A percentile compares a stretch with the other conserved stretches of the same genome.
Evolutionary conservation across 2,888 invertebrate species (phyloP).

Genomic region (Yponomeuta evonymella): DNA sequence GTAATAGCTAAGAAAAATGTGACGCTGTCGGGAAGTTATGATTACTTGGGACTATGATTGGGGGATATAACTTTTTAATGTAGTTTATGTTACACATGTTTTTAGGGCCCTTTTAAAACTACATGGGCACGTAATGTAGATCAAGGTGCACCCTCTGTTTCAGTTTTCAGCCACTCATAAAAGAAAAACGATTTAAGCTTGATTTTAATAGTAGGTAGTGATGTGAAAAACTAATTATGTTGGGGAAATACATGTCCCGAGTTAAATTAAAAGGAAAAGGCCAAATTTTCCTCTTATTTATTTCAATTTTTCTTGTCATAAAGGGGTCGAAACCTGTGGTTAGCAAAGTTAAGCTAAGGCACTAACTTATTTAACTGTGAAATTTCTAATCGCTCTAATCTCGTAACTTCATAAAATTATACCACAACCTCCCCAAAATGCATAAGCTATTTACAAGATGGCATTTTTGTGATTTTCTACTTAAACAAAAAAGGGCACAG

Average conservation of each 20-base stretch:
- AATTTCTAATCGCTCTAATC: not conserved
- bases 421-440: not conserved
- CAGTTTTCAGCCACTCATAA: too few species aligned
- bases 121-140: too few species aligned
- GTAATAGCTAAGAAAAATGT: slow-evolving; percentile 37
- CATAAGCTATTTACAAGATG: slow-evolving; percentile 19
- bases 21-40: not conserved
- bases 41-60: not conserved
- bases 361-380: not conserved
- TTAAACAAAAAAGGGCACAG: slow-evolving; percentile 63
- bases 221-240: too few species aligned
- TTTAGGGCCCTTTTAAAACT: too few species aligned
- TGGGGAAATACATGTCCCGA: too few species aligned
- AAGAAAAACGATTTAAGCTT: too few species aligned
- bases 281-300: too few species aligned
- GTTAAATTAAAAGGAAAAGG: too few species aligned
- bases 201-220: too few species aligned
- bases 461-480: slow-evolving; percentile 68
- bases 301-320: too few species aligned
- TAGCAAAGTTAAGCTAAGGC: too few species aligned
- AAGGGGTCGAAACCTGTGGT: not conserved
- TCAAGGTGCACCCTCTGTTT: too few species aligned
- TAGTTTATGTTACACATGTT: not conserved
- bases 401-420: not conserved
- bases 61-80: not conserved